A percentile compares a stretch with the other conserved stretches of the same genome.
Evolutionary conservation across 1,140 invertebrate species (phyloP).

Genomic region (Caenorhabditis brenneri): DNA sequence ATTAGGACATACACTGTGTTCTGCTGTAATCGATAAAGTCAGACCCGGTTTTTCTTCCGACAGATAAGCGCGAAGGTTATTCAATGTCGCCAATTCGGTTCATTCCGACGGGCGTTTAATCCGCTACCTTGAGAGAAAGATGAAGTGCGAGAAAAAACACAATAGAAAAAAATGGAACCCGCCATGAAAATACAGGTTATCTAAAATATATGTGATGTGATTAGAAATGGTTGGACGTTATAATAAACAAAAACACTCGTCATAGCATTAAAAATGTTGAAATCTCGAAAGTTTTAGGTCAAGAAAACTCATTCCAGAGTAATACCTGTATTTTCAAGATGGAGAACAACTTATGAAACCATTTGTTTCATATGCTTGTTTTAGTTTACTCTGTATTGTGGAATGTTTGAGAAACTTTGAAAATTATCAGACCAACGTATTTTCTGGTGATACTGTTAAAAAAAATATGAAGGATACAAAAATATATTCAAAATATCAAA

Average conservation of each 20-base stretch:
- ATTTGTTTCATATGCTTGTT: too few relatives aligned
- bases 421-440: too few relatives aligned
- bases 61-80: constrained; percentile 38
- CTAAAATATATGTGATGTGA: neutral
- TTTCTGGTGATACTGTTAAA: too few relatives aligned
- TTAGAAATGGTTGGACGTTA: neutral
- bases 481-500: too few relatives aligned
- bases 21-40: constrained; percentile 43
- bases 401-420: too few relatives aligned
- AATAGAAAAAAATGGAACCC: neutral
- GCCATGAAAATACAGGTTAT: neutral
- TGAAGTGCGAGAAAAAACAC: constrained; percentile 30
- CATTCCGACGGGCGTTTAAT: neutral
- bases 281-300: too few relatives aligned
- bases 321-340: too few relatives aligned
- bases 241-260: neutral
- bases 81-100: constrained; percentile 29
- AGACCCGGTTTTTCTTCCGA: constrained; percentile 38
- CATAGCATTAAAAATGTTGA: too few relatives aligned
- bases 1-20: constrained; percentile 10
- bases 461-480: too few relatives aligned
- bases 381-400: too few relatives aligned
- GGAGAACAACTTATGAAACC: too few relatives aligned
- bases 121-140: constrained; percentile 30
- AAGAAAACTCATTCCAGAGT: too few relatives aligned